These are phyloP conservation scores for Rhynchophorus ferrugineus DNA, from an alignment of 1,140 invertebrate species.

Conservation along the genomic window DNA sequence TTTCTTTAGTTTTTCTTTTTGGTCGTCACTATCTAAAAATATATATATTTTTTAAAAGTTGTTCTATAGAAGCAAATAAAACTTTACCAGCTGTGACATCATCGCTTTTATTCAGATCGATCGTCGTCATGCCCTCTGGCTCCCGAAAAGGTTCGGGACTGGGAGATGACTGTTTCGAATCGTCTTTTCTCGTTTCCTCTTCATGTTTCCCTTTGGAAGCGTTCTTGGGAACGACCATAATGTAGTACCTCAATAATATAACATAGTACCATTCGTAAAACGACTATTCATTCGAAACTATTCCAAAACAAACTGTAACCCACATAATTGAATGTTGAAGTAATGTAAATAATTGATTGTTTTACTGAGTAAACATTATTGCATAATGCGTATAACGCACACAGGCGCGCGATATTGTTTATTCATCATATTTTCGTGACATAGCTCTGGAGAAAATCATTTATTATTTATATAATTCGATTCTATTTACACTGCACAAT, in stretches of 20 bases:
- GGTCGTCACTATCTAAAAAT: constrained; percentile 3
- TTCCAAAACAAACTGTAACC: background rate
- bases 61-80: background rate
- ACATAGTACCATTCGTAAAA: background rate
- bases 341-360: background rate
- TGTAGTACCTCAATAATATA: background rate
- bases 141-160: constrained; percentile 31
- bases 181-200: background rate
- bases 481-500: too few relatives aligned
- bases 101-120: constrained; percentile 30
- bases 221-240: constrained; percentile 14
- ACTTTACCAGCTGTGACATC: constrained; percentile 13
- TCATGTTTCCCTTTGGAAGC: constrained; percentile 14
- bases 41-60: background rate
- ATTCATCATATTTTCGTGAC: too few relatives aligned
- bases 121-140: constrained; percentile 36
- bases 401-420: too few relatives aligned
- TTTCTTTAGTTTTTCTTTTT: constrained; percentile 10
- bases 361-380: background rate
- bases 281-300: background rate
- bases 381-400: too few relatives aligned
- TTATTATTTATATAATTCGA: too few relatives aligned
- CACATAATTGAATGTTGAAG: too few relatives aligned
- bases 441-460: too few relatives aligned
- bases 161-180: too few relatives aligned